Conservation (phyloP, 2,113 vertebrate species). For the Pheucticus melanocephalus region DNA sequence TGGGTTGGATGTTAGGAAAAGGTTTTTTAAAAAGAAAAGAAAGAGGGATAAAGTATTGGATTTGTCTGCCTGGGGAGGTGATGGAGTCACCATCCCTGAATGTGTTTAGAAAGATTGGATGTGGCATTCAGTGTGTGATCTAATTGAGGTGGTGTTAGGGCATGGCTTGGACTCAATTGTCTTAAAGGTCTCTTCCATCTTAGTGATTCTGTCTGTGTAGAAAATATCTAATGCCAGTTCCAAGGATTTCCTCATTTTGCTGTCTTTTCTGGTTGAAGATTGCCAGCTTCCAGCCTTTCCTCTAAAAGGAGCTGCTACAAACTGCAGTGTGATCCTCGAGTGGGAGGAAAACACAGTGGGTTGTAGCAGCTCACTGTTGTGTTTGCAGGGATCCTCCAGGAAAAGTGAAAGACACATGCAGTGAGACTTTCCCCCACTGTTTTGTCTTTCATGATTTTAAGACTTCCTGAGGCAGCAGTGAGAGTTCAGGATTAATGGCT, state of each 20-base stretch:
- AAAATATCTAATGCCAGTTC: not conserved
- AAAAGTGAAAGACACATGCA: not conserved
- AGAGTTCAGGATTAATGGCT: not conserved
- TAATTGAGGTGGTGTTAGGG: not conserved
- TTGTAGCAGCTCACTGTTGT: not conserved
- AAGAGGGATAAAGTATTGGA: not conserved
- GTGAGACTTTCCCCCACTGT: not conserved
- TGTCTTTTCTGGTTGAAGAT: not conserved
- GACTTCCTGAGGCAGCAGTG: not conserved
- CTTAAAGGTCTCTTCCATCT: not conserved
- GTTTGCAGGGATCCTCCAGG: not conserved
- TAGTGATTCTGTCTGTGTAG: rapidly evolving
- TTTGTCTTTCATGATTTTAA: not conserved
- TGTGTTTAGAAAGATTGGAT: not conserved
- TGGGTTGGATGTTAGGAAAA: not conserved
- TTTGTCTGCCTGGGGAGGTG: not conserved
- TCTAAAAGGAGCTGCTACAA: not conserved
- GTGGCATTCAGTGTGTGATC: not conserved
- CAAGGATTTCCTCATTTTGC: not conserved
- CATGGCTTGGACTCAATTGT: not conserved
- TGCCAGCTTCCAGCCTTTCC: not conserved
- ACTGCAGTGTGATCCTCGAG: rapidly evolving
- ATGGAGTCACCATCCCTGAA: not conserved
- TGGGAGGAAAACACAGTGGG: not conserved
- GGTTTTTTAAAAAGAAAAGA: too few relatives aligned